These are phyloP conservation scores for Drosophila neonasuta DNA, from an alignment of 2,888 invertebrate species.

Conservation along the genomic window DNA sequence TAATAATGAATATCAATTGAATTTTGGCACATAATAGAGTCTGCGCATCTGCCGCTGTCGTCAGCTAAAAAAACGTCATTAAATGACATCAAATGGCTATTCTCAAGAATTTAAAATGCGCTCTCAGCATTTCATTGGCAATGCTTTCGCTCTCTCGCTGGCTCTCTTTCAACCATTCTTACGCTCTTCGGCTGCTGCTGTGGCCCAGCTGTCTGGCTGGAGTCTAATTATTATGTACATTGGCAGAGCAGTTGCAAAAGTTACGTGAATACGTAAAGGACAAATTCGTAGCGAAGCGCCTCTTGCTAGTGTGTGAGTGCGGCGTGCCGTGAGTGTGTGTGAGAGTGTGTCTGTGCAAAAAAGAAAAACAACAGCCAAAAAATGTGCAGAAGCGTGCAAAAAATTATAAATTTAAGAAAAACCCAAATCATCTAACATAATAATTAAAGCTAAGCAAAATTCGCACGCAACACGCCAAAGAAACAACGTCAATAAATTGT, in stretches of 20 bases:
- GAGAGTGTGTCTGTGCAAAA: slow-evolving; percentile 38
- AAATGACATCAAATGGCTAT: background rate
- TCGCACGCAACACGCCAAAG: slow-evolving; percentile 4
- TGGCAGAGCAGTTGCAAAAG: slow-evolving; percentile 72
- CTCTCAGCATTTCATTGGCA: slow-evolving; percentile 18
- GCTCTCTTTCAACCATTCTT: slow-evolving; percentile 20
- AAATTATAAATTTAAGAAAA: slow-evolving; percentile 21
- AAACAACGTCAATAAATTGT: slow-evolving; percentile 20
- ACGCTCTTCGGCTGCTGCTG: slow-evolving; percentile 12
- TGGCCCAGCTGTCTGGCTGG: slow-evolving; percentile 57
- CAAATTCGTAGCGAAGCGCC: slow-evolving; percentile 34
- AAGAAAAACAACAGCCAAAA: slow-evolving; percentile 49
- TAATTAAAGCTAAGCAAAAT: background rate
- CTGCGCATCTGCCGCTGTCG: background rate
- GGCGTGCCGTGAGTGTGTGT: slow-evolving; percentile 29
- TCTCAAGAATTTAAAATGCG: slow-evolving; percentile 11
- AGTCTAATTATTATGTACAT: slow-evolving; percentile 61
- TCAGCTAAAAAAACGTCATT: background rate
- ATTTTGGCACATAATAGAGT: background rate
- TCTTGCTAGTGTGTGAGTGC: slow-evolving; percentile 22
- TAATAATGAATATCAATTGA: slow-evolving; percentile 5
- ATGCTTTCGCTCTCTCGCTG: slow-evolving; percentile 13
- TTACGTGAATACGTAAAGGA: slow-evolving; percentile 73
- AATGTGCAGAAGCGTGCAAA: slow-evolving; percentile 47
- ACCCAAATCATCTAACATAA: background rate